Base-by-base conservation (phyloP, 2,113 vertebrate genomes). In the Thomomys bottae region DNA sequence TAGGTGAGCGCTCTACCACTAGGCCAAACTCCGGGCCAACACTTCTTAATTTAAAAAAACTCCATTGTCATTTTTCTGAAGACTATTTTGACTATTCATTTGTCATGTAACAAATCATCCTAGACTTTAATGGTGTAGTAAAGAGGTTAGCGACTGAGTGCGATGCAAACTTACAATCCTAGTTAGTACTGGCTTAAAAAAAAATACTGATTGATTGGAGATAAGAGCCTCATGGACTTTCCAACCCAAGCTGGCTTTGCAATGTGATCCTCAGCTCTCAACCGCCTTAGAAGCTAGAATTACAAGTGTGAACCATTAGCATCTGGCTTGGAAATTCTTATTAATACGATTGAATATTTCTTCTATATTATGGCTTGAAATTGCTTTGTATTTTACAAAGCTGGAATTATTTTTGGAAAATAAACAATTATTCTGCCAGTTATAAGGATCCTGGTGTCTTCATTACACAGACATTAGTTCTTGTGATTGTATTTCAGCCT, bases 401-500 rank as follows among this genome's bases (percentile, higher is more conserved):
- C 61, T 10, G 14, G 49, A 72, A 61, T 73, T 73, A 54, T 54
- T 54, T 54, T 54, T 4, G 49, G 18, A 54, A 54, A 54, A 54
- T 17, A 45, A 6, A 6, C 14, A 54, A 54, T 54, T 54, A 15
- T 54, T 15, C 5, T 78, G 8, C 8, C 30, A 7, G 10, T 34
- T 84, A 24, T 21, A 84, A 63, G 20, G 54, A 42, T 66, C 8
- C 5, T 14, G 18, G 20, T 64, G 45, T 49, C 40, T 49, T 70
- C 20, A 3, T 80, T 26, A 26, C 9, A 20, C 40, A 73, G 34
- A 73, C 32, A 23, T 38, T 45, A 32, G 17, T 1, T n/a, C 0
- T 78, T 84, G 93, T 15, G 23, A 89, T 94, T 96, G n/a, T 67
- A 24, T 91, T 67, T 79, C 97, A 99, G 98, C 98, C 97, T 97